phyloP scores from a whole-genome alignment of 2,113 vertebrate species.

The Cyprinodon tularosa region DNA sequence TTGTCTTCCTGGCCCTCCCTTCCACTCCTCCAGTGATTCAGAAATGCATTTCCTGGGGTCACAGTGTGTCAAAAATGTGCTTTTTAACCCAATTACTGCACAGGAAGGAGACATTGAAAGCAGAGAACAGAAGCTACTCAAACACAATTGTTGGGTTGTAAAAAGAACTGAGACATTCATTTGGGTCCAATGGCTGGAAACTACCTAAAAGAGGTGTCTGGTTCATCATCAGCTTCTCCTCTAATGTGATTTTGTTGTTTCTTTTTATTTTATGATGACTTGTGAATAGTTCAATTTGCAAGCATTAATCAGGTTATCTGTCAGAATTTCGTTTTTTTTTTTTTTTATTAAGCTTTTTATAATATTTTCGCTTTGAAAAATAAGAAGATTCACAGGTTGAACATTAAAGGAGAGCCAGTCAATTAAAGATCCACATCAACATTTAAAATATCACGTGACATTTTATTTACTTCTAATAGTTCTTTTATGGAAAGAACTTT shows the following conservation, averaged over 20 bases:
- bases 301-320: constrained; percentile 16
- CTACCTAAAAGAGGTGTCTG: background rate
- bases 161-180: background rate
- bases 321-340: too few relatives aligned
- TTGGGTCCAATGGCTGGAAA: constrained; percentile 9
- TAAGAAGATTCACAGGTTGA: too few relatives aligned
- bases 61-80: constrained; percentile 36
- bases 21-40: constrained; percentile 22
- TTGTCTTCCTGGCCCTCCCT: constrained; percentile 34
- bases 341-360: too few relatives aligned
- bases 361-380: too few relatives aligned
- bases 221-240: constrained; percentile 16
- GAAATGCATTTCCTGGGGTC: constrained; percentile 59
- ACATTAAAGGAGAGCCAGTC: too few relatives aligned
- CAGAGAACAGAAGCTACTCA: background rate
- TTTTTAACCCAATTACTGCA: constrained; percentile 43
- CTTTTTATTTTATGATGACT: constrained; percentile 32
- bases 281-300: constrained; percentile 21
- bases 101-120: constrained; percentile 29
- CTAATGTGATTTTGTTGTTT: constrained; percentile 15
- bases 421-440: too few relatives aligned
- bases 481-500: too few relatives aligned
- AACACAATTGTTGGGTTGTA: too few relatives aligned
- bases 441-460: too few relatives aligned
- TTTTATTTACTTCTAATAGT: too few relatives aligned